Base-by-base conservation (phyloP, 2,888 invertebrate genomes). In the Arrhopalites spinosus region DNA sequence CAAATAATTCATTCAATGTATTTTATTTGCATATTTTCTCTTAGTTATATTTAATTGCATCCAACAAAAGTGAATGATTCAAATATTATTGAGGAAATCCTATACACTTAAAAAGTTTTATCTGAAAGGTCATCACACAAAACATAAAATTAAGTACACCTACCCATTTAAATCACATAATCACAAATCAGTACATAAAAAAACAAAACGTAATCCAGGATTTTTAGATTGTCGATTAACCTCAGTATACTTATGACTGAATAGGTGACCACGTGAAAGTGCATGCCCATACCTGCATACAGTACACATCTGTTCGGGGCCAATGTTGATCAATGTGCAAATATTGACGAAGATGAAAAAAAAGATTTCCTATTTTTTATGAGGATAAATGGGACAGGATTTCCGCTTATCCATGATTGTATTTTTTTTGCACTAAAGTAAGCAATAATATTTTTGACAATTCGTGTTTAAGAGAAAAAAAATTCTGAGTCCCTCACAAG, bases 301-400 rank as follows among this genome's bases (percentile, higher is more conserved):
- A n/a, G 53, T 20, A 53, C 53, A 53, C 20, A 53, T 20, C 20
- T 2, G 7, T 15, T 53, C 7, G 23, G 5, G 53, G n/a, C 20
- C 5, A 20, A 11, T 53, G 53, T 53, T 45, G n/a, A 43, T 43
- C 66, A 43, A 43, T 45, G 66, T 66, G 66, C 66, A 66, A 66
- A 66, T 66, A 66, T 66, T 43, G 66, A 66, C 66, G n/a, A 23
- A 66, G 45, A 23, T 8, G 25, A 43, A 43, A 66, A 66, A 66
- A 66, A 20, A 66, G 45, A 66, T 45, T 66, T 66, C 66, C 66
- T 27, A 69, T 68, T 68, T 47, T 53, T 69, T 30, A 29, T 69
- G 25, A 7, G 13, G n/a, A 53, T 29, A 69, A 69, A 69, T 69
- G 53, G 36, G 53, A 69, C 69, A 69, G 69, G 69, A 69, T 69